Evolutionary conservation across 2,113 vertebrate genomes (phyloP).

Genomic region (Barbus barbus): DNA sequence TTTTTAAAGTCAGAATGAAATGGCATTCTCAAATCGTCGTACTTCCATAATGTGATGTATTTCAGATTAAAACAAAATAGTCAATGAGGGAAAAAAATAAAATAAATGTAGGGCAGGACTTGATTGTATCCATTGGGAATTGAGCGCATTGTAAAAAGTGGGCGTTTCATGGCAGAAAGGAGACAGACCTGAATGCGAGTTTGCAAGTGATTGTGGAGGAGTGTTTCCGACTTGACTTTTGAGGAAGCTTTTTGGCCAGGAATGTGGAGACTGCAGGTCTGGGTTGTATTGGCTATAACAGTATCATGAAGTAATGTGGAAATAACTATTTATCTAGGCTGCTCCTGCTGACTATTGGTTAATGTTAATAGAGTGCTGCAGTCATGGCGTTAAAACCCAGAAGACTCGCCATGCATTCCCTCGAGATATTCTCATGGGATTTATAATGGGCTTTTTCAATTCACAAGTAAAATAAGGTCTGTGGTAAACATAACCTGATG

Average conservation of each 20-base stretch:
- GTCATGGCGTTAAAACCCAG: neutral
- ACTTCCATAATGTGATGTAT: neutral
- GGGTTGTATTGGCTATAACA: neutral
- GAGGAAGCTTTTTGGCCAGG: neutral
- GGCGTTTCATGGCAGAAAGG: neutral
- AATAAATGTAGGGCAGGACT: neutral
- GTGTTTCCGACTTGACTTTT: neutral
- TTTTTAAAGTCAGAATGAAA: neutral
- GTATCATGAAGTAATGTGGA: neutral
- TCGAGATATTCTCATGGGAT: neutral
- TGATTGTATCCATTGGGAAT: neutral
- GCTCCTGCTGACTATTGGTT: too few species aligned
- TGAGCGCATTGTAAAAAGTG: slow-evolving; percentile 1
- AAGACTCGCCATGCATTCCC: neutral
- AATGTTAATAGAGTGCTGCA: neutral
- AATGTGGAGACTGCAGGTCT: neutral
- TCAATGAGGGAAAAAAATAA: neutral
- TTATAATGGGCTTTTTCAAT: too few species aligned
- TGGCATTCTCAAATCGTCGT: neutral
- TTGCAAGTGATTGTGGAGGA: neutral
- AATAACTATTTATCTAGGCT: neutral
- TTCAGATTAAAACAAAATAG: neutral
- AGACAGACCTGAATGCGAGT: slow-evolving; percentile 1
- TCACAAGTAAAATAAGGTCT: too few species aligned
- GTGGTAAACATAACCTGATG: too few species aligned